Evolutionary conservation across 2,113 vertebrate species (phyloP).

Genomic region (Larimichthys crocea): DNA sequence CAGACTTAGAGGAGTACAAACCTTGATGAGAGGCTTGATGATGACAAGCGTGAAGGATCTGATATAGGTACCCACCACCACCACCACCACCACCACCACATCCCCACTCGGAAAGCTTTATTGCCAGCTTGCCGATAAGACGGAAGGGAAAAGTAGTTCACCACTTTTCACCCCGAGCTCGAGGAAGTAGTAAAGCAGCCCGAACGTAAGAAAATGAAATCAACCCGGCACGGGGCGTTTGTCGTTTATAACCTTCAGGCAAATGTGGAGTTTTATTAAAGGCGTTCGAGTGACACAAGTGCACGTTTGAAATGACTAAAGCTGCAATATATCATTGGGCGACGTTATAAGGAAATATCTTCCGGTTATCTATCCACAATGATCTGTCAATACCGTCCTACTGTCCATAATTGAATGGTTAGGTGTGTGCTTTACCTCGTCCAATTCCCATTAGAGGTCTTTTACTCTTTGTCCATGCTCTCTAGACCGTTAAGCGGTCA

Average conservation of each 20-base stretch:
- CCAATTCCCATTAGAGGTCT: constrained; percentile 69
- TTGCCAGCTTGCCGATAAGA: constrained; percentile 59
- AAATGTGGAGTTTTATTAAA: constrained; percentile 42
- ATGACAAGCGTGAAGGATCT: constrained; percentile 73
- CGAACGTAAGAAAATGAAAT: neutral
- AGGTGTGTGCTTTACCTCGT: constrained; percentile 55
- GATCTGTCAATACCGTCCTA: constrained; percentile 57
- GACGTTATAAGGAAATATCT: constrained; percentile 31
- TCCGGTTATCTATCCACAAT: constrained; percentile 29
- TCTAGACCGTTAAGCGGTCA: constrained; percentile 68
- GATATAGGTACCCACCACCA: constrained; percentile 56
- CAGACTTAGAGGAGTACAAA: constrained; percentile 46
- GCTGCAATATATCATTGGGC: constrained; percentile 33
- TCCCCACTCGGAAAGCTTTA: constrained; percentile 40
- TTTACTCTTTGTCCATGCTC: constrained; percentile 57
- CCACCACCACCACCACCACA: no score
- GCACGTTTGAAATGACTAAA: constrained; percentile 19
- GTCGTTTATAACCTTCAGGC: constrained; percentile 47
- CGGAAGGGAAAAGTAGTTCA: constrained; percentile 47
- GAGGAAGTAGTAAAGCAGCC: constrained; percentile 17
- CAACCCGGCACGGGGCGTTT: neutral
- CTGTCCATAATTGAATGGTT: constrained; percentile 68
- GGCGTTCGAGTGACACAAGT: constrained; percentile 12
- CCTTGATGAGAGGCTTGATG: constrained; percentile 71
- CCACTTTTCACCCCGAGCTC: constrained; percentile 52